phyloP scores from a whole-genome alignment of 2,797 vertebrate genomes.

The Enteromius unitaeniatus region DNA sequence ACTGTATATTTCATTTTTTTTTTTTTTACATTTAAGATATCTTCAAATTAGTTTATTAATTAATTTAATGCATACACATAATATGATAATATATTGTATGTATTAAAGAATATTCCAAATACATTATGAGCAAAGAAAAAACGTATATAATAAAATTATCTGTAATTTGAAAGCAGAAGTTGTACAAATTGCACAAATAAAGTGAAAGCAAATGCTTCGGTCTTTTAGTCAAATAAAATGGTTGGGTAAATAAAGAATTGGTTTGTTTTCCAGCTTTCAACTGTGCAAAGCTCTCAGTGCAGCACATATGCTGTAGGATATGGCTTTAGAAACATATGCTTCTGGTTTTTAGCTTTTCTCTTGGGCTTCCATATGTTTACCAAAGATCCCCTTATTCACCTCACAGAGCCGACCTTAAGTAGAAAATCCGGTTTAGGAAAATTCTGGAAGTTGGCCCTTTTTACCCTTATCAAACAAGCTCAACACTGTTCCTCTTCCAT shows the following conservation, averaged over 20 bases:
- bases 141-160: background rate
- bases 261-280: background rate
- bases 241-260: constrained; percentile 6
- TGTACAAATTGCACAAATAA: background rate
- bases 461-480: constrained; percentile 47
- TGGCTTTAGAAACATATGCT: constrained; percentile 26
- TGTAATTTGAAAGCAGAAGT: background rate
- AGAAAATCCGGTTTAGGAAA: constrained; percentile 50
- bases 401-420: constrained; percentile 20
- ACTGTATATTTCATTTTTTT: too few relatives aligned
- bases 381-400: constrained; percentile 44
- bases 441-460: constrained; percentile 39
- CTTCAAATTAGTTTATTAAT: background rate
- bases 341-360: constrained; percentile 17
- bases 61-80: background rate
- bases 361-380: constrained; percentile 7
- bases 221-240: background rate
- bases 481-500: constrained; percentile 42
- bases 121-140: background rate
- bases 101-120: background rate
- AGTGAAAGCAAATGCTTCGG: background rate
- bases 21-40: background rate
- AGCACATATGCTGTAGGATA: background rate
- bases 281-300: background rate
- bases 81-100: background rate